A percentile compares a stretch with the other conserved stretches of the same genome.
Evolutionary conservation across 2,113 vertebrate species (phyloP).

Genomic region (Istiophorus platypterus): DNA sequence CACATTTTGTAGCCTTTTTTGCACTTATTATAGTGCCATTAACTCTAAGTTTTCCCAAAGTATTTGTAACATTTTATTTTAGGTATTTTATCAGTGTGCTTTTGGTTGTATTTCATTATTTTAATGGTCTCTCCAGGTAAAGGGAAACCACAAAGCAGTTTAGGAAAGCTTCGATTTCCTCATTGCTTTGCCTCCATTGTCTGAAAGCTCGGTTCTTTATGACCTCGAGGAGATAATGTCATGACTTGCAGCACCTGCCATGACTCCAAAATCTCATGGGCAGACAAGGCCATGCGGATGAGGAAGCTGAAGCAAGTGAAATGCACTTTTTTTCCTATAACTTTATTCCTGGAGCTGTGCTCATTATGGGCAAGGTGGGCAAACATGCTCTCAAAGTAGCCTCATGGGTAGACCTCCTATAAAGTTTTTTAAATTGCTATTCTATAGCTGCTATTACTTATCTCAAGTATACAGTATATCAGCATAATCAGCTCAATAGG

Average conservation of each 20-base stretch:
- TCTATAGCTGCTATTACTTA: neutral
- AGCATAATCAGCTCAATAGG: neutral
- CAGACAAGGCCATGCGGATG: constrained; percentile 45
- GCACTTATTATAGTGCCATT: no score
- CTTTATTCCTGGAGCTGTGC: constrained; percentile 20
- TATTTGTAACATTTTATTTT: neutral
- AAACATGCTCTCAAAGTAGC: constrained; percentile 12
- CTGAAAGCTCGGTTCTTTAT: neutral
- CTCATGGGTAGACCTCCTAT: neutral
- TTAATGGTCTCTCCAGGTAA: neutral
- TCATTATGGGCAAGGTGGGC: constrained; percentile 35
- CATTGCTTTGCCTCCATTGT: neutral
- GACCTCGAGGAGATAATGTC: constrained; percentile 11
- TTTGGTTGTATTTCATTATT: neutral
- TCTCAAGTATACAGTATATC: neutral
- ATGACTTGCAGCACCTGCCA: constrained; percentile 20
- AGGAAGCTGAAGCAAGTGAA: constrained; percentile 47
- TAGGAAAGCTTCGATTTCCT: neutral
- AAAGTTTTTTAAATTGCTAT: neutral
- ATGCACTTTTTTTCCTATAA: constrained; percentile 28
- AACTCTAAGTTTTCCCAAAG: no score
- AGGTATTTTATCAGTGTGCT: neutral
- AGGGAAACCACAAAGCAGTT: neutral
- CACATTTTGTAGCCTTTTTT: no score
- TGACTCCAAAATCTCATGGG: constrained; percentile 39